Evolutionary conservation across 2,888 invertebrate species (phyloP).

Genomic region (Bugulina stolonifera): DNA sequence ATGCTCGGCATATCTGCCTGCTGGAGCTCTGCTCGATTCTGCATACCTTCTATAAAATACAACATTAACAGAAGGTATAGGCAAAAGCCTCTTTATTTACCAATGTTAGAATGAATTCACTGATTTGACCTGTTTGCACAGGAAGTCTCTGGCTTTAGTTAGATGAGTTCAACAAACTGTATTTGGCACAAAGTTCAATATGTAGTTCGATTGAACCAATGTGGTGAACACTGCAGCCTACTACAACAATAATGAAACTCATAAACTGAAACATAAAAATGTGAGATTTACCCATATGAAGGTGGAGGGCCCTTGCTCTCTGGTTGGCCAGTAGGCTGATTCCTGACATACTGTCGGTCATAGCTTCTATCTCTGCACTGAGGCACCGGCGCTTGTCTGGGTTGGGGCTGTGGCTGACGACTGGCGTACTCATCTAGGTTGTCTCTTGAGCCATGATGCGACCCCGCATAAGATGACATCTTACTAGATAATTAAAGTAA

Average conservation of each 20-base stretch:
- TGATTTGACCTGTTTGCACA: too few species aligned
- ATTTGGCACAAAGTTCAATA: too few species aligned
- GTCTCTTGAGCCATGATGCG: slow-evolving; percentile 20
- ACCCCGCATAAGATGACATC: slow-evolving; percentile 23
- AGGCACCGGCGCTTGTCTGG: slow-evolving; percentile 6
- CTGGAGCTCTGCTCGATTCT: neutral
- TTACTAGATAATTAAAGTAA: too few species aligned
- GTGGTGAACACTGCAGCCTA: too few species aligned
- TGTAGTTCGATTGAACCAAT: too few species aligned
- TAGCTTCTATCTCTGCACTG: slow-evolving; percentile 11
- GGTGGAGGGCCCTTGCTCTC: neutral
- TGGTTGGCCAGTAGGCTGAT: neutral
- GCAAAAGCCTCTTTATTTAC: too few species aligned
- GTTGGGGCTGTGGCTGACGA: slow-evolving; percentile 7
- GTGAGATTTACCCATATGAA: neutral
- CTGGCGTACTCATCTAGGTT: slow-evolving; percentile 3
- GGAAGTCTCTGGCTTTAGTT: too few species aligned
- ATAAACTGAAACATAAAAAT: too few species aligned
- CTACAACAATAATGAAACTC: too few species aligned
- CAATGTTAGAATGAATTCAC: too few species aligned
- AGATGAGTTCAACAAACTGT: too few species aligned
- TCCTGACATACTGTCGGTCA: neutral
- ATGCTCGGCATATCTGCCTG: neutral
- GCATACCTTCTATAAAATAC: slow-evolving; percentile 3
- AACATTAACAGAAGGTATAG: too few species aligned